Percentiles rank a stretch among this genome's conserved stretches.
Evolutionary conservation across 2,113 vertebrate species (phyloP).

Genomic region (Dicerorhinus sumatrensis): DNA sequence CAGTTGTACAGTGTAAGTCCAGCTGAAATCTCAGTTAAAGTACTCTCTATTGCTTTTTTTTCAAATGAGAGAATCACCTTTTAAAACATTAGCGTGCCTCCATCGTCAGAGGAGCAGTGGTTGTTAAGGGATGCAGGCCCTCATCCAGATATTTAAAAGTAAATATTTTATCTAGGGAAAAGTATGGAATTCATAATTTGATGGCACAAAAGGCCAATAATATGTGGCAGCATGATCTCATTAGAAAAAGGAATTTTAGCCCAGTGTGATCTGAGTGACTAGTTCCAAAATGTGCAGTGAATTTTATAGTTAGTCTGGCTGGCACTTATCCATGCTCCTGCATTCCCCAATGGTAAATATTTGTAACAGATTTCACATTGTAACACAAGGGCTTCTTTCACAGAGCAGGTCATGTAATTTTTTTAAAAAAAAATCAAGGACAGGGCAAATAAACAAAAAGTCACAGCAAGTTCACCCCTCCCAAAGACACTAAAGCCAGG

Average conservation of each 20-base stretch:
- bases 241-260: constrained; percentile 98
- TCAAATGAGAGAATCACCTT: constrained; percentile 83
- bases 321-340: constrained; percentile 93
- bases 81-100: constrained; percentile 81
- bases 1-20: constrained; percentile 62
- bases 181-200: constrained; percentile 93
- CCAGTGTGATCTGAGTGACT: constrained; percentile 93
- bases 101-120: constrained; percentile 78
- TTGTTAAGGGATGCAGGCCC: constrained; percentile 86
- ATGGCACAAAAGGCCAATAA: constrained; percentile 95
- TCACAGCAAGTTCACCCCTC: constrained; percentile 93
- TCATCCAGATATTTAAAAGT: constrained; percentile 91
- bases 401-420: constrained; percentile 92
- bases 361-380: constrained; percentile 98
- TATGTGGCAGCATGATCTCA: constrained; percentile 96
- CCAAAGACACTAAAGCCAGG: constrained; percentile 91
- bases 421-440: constrained; percentile 92
- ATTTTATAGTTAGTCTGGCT: constrained; percentile 97
- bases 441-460: constrained; percentile 98
- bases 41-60: constrained; percentile 71
- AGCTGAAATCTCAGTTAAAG: constrained; percentile 80
- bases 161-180: constrained; percentile 91
- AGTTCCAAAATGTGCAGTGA: constrained; percentile 96
- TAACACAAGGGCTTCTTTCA: constrained; percentile 99
- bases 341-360: constrained; percentile 97